phyloP scores from a whole-genome alignment of 2,888 invertebrate species.

The Xylophagus ater region DNA sequence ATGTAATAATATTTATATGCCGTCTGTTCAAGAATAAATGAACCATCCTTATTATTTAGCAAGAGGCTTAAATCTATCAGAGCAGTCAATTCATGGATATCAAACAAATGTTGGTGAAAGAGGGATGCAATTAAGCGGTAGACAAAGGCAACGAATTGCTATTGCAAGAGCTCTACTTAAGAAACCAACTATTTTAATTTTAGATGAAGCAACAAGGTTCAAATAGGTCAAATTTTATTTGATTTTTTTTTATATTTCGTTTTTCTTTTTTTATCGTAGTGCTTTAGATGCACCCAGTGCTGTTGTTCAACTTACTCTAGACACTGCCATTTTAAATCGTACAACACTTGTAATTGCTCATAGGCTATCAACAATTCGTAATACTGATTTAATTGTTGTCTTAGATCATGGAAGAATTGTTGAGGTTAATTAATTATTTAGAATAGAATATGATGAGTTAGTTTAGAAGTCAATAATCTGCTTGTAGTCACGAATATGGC shows the following conservation, averaged over 20 bases:
- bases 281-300: constrained; percentile 86
- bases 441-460: no score
- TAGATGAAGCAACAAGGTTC: constrained; percentile 94
- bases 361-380: constrained; percentile 78
- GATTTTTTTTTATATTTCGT: neutral
- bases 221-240: no score
- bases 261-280: constrained; percentile 43
- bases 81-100: no score
- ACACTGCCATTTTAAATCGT: constrained; percentile 67
- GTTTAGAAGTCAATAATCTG: no score
- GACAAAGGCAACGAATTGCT: constrained; percentile 89
- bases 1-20: no score
- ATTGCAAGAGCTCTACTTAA: constrained; percentile 90
- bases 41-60: no score
- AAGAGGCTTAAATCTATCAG: no score
- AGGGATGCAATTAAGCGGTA: constrained; percentile 85
- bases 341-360: constrained; percentile 95
- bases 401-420: constrained; percentile 71
- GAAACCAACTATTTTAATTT: constrained; percentile 72
- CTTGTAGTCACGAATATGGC: neutral
- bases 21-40: no score
- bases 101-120: constrained; percentile 80
- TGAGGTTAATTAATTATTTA: constrained; percentile 63
- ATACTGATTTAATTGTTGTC: constrained; percentile 87
- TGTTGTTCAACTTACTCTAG: constrained; percentile 78